phyloP scores from a whole-genome alignment of 2,797 vertebrate genomes.

The Odontamblyopus lacepedii region DNA sequence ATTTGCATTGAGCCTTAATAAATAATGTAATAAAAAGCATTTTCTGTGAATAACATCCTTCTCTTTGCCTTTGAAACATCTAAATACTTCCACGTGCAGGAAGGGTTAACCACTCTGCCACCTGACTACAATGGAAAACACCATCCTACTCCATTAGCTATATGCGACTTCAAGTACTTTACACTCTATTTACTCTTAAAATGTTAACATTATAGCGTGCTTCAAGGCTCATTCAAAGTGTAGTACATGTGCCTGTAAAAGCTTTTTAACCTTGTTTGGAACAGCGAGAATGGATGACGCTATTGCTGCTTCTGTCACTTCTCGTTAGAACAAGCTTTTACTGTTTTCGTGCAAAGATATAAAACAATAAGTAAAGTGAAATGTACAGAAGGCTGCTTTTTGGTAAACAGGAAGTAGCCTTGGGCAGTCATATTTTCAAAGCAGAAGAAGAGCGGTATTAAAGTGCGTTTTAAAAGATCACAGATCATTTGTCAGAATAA shows the following conservation, averaged over 20 bases:
- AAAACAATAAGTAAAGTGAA: conserved; percentile 29
- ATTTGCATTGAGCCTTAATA: too few species aligned
- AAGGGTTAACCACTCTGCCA: too few species aligned
- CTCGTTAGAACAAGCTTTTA: background rate
- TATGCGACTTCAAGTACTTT: too few species aligned
- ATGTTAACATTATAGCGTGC: background rate
- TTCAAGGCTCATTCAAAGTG: background rate
- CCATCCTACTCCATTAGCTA: too few species aligned
- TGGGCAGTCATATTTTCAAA: conserved; percentile 23
- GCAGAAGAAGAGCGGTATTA: background rate
- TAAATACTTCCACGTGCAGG: too few species aligned
- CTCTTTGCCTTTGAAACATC: too few species aligned
- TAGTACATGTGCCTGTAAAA: background rate
- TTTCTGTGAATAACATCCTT: too few species aligned
- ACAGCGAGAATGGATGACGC: background rate
- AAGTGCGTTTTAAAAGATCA: background rate
- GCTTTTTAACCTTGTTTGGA: background rate
- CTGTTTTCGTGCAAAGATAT: background rate
- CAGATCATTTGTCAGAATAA: background rate
- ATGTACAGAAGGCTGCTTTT: conserved; percentile 9
- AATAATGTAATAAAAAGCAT: too few species aligned
- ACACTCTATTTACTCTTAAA: too few species aligned
- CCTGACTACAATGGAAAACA: too few species aligned
- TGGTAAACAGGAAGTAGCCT: conserved; percentile 19
- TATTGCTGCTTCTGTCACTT: background rate